Evolutionary conservation across 2,113 vertebrate genomes (phyloP).

Genomic region (Lepus timidus): DNA sequence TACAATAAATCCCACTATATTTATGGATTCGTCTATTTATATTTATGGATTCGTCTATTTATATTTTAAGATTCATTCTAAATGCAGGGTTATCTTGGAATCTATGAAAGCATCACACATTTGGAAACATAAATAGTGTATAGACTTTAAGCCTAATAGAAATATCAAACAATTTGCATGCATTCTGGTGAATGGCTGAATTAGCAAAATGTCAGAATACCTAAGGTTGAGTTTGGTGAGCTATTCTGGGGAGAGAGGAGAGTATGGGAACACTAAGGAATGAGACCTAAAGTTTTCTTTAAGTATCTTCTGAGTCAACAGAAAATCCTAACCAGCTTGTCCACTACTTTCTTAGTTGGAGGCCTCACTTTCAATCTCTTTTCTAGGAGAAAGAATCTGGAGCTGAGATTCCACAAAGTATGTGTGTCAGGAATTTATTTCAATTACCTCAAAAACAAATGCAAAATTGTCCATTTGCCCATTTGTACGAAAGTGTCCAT

Average conservation of each 20-base stretch:
- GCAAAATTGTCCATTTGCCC: background rate
- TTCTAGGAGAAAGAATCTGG: background rate
- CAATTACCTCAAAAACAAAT: background rate
- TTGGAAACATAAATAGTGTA: background rate
- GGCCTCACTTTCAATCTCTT: background rate
- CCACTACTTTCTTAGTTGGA: background rate
- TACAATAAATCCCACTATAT: background rate
- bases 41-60: slow-evolving; percentile 40
- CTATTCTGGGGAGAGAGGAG: background rate
- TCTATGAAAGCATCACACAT: slow-evolving; percentile 33
- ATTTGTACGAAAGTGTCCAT: background rate
- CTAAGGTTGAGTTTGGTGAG: background rate
- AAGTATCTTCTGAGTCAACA: slow-evolving; percentile 1
- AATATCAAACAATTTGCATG: background rate
- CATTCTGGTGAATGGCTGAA: background rate
- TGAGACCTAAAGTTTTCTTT: background rate
- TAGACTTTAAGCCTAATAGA: background rate
- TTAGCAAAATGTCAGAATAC: background rate
- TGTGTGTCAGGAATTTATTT: background rate
- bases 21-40: slow-evolving; percentile 31
- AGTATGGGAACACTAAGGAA: background rate
- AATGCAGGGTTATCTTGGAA: slow-evolving; percentile 26
- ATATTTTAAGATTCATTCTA: slow-evolving; percentile 10
- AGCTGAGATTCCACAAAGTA: background rate
- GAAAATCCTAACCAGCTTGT: background rate